These are phyloP conservation scores for Esperia sulphurella DNA, from an alignment of 2,888 invertebrate species.

Conservation along the genomic window DNA sequence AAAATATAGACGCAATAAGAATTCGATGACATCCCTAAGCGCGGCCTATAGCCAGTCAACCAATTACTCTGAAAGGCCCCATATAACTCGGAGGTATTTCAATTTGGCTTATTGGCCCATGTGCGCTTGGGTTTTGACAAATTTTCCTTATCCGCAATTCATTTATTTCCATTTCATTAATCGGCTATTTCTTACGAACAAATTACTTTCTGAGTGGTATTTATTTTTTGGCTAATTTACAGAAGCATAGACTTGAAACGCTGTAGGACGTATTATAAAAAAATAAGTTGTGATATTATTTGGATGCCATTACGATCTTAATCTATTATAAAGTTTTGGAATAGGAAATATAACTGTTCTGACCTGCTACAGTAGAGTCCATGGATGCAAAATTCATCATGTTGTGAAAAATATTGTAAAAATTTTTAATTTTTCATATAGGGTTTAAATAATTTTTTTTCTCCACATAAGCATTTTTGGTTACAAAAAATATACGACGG, in stretches of 20 bases:
- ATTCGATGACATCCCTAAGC: slow-evolving; percentile 40
- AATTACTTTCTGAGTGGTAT: slow-evolving; percentile 3
- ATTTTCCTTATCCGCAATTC: slow-evolving; percentile 55
- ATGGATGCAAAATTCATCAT: too few species aligned
- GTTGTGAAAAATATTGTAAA: too few species aligned
- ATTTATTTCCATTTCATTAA: slow-evolving; percentile 63
- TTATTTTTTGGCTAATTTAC: neutral
- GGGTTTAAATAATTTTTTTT: too few species aligned
- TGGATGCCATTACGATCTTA: too few species aligned
- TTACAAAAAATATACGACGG: too few species aligned
- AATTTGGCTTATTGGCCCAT: slow-evolving; percentile 74
- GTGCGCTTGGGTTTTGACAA: slow-evolving; percentile 69
- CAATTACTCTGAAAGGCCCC: slow-evolving; percentile 73
- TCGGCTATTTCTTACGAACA: slow-evolving; percentile 21
- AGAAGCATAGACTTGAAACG: neutral
- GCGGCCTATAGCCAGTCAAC: slow-evolving; percentile 52
- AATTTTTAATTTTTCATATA: too few species aligned
- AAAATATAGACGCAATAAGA: slow-evolving; percentile 5
- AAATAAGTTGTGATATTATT: too few species aligned
- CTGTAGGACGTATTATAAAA: too few species aligned
- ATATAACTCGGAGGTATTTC: slow-evolving; percentile 63
- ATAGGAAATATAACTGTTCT: too few species aligned
- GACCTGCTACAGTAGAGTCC: too few species aligned
- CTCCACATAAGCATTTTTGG: too few species aligned
- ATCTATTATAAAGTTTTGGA: too few species aligned